Conservation (phyloP, 2,888 invertebrate species). For the Orthosia incerta region DNA sequence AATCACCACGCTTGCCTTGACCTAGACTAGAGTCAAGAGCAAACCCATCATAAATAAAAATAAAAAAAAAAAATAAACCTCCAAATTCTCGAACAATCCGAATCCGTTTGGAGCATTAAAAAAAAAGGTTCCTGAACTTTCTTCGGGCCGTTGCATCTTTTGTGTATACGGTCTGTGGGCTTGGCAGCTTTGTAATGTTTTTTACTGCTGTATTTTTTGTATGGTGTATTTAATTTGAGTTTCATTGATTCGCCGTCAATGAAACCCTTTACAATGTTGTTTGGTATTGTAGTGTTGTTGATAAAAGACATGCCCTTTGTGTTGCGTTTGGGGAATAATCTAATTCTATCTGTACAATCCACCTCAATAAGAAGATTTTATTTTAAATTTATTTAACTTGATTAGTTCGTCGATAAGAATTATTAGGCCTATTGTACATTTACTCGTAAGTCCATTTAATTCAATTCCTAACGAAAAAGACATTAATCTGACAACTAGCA, state of each 20-base stretch:
- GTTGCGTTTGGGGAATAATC: background rate
- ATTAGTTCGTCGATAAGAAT: background rate
- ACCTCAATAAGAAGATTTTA: background rate
- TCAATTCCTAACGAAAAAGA: constrained; percentile 6
- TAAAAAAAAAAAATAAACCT: no score
- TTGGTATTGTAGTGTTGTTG: constrained; percentile 14
- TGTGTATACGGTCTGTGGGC: constrained; percentile 30
- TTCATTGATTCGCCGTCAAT: constrained; percentile 42
- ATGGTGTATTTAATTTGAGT: constrained; percentile 41
- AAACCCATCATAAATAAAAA: no score
- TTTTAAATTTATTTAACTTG: background rate
- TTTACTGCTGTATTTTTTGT: constrained; percentile 10
- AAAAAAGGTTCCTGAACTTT: constrained; percentile 43
- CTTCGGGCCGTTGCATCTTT: constrained; percentile 39
- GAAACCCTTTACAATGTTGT: constrained; percentile 18
- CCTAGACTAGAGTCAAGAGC: no score
- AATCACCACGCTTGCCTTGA: constrained; percentile 53
- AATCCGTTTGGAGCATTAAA: constrained; percentile 27
- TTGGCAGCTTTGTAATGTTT: constrained; percentile 14
- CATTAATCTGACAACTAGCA: constrained; percentile 12
- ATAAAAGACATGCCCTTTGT: constrained; percentile 1
- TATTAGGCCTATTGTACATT: background rate
- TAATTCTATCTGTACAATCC: constrained; percentile 5
- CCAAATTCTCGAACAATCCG: constrained; percentile 41
- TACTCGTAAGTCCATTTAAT: constrained; percentile 1